Evolutionary conservation across 2,888 invertebrate species (phyloP).

Genomic region (Coremacera marginata): DNA sequence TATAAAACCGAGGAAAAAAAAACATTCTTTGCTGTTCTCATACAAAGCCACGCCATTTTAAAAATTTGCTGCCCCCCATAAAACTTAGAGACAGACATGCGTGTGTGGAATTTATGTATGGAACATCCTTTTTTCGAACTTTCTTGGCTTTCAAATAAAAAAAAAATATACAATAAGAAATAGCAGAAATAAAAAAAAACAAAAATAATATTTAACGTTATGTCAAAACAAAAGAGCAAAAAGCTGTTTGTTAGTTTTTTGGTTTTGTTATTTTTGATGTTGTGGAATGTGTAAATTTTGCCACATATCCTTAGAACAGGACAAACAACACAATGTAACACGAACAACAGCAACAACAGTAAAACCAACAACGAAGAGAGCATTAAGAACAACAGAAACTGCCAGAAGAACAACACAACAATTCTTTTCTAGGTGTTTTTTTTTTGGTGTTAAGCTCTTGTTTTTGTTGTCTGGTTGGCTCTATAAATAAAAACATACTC

Average conservation of each 20-base stretch:
- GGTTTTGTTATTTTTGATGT: slow-evolving; percentile 11
- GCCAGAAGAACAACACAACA: slow-evolving; percentile 49
- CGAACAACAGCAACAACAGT: slow-evolving; percentile 37
- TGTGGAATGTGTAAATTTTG: slow-evolving; percentile 35
- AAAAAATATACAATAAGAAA: background rate
- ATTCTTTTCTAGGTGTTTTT: slow-evolving; percentile 33
- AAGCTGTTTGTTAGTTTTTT: slow-evolving; percentile 10
- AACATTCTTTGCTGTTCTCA: background rate
- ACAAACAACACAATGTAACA: slow-evolving; percentile 44
- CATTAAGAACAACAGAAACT: slow-evolving; percentile 45
- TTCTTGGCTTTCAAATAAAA: slow-evolving; percentile 19
- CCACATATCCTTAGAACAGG: slow-evolving; percentile 41
- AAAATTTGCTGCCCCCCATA: background rate
- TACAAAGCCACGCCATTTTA: slow-evolving; percentile 15
- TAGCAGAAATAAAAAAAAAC: background rate
- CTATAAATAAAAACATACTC: slow-evolving; percentile 59
- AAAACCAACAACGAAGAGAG: slow-evolving; percentile 36
- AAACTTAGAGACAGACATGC: background rate
- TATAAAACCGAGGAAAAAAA: background rate
- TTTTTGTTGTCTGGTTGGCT: slow-evolving; percentile 61
- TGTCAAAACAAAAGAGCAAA: slow-evolving; percentile 9
- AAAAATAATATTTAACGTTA: slow-evolving; percentile 7
- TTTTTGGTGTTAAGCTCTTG: slow-evolving; percentile 42
- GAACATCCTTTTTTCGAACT: background rate
- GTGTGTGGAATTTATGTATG: background rate